These are phyloP conservation scores for Phyllotreta striolata DNA, from an alignment of 2,888 invertebrate species.

Conservation along the genomic window DNA sequence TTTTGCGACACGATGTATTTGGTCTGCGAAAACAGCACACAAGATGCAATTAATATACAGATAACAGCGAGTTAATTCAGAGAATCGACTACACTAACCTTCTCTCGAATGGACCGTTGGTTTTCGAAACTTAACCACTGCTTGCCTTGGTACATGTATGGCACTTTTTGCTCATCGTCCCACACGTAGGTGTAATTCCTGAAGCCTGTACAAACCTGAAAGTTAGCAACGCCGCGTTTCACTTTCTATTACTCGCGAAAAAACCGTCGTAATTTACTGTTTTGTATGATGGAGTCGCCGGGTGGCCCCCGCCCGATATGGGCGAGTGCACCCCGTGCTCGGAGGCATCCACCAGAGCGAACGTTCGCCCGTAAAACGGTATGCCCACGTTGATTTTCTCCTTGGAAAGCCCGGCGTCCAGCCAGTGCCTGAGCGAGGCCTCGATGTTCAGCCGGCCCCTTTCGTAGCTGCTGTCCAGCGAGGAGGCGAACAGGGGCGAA, in stretches of 20 bases:
- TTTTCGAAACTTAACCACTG: conserved; percentile 51
- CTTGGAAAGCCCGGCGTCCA: conserved; percentile 64
- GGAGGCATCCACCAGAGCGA: conserved; percentile 63
- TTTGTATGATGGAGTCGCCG: conserved; percentile 19
- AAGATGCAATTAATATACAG: too few species aligned
- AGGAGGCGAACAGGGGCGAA: conserved; percentile 68
- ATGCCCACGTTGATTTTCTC: conserved; percentile 74
- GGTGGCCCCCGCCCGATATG: conserved; percentile 46
- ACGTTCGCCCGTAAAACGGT: conserved; percentile 74
- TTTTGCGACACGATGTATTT: conserved; percentile 40
- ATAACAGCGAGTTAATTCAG: too few species aligned
- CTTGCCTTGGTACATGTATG: conserved; percentile 44
- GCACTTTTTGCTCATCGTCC: conserved; percentile 48
- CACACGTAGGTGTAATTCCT: conserved; percentile 43
- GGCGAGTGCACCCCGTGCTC: conserved; percentile 63
- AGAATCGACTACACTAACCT: too few species aligned
- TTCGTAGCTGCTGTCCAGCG: conserved; percentile 52
- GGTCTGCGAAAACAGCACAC: conserved; percentile 20
- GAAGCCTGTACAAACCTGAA: conserved; percentile 34
- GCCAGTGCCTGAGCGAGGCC: conserved; percentile 63
- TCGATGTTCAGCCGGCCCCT: conserved; percentile 52
- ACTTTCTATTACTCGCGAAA: too few species aligned
- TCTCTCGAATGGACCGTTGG: conserved; percentile 43
- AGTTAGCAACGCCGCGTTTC: conserved; percentile 4
- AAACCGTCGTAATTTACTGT: conserved; percentile 15